A percentile compares a stretch with the other conserved stretches of the same genome.
phyloP scores from a whole-genome alignment of 2,113 vertebrate species.

The Austrofundulus limnaeus region DNA sequence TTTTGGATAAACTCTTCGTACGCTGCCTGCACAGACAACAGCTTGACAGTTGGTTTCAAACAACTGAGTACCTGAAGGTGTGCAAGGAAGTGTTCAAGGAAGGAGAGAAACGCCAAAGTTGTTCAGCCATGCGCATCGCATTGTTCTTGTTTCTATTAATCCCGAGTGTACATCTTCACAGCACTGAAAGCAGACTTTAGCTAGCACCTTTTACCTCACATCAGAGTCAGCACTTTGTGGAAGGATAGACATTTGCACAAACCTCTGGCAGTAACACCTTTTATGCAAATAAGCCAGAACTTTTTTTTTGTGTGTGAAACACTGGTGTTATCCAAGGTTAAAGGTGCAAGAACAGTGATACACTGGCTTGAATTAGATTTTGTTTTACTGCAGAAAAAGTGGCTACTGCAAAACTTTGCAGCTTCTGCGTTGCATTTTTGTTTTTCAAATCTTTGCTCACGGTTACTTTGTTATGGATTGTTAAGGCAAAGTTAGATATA shows the following conservation, averaged over 20 bases:
- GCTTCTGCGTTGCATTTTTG: neutral
- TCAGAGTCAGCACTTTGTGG: conserved; percentile 63
- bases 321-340: conserved; percentile 33
- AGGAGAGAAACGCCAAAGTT: conserved; percentile 73
- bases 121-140: conserved; percentile 79
- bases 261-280: conserved; percentile 40
- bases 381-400: neutral
- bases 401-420: neutral
- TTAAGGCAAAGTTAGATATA: conserved; percentile 6
- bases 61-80: conserved; percentile 70
- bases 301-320: neutral
- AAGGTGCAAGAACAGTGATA: conserved; percentile 30
- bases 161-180: conserved; percentile 67
- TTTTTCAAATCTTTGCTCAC: neutral
- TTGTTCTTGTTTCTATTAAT: conserved; percentile 78
- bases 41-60: conserved; percentile 81
- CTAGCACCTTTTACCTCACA: conserved; percentile 44
- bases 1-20: conserved; percentile 72
- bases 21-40: conserved; percentile 73
- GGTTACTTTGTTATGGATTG: conserved; percentile 10
- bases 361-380: too few relatives aligned
- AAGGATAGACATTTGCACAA: conserved; percentile 60
- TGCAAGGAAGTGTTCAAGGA: conserved; percentile 64
- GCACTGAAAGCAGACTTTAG: conserved; percentile 61
- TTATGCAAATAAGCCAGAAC: conserved; percentile 45